These are phyloP conservation scores for Drosophila dives DNA, from an alignment of 2,888 invertebrate species.

Conservation along the genomic window DNA sequence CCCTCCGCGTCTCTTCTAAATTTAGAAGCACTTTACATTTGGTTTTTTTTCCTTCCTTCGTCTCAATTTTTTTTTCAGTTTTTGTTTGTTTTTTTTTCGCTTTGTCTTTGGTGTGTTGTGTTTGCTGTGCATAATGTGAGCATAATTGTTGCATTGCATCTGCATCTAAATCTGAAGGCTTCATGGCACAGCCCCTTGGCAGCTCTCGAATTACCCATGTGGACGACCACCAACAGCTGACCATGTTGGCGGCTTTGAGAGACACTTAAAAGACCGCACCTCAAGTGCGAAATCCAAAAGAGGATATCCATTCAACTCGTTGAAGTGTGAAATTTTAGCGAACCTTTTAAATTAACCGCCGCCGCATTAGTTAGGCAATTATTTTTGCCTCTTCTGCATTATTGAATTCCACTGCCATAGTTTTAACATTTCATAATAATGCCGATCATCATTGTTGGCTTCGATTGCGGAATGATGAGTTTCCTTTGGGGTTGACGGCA, in stretches of 20 bases:
- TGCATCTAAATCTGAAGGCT: conserved; percentile 48
- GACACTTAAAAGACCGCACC: conserved; percentile 27
- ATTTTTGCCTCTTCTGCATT: conserved; percentile 1
- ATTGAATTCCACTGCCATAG: not conserved
- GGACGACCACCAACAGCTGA: conserved; percentile 44
- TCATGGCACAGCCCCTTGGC: conserved; percentile 37
- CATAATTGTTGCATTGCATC: conserved; percentile 70
- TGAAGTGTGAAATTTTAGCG: conserved; percentile 37
- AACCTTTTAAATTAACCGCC: conserved; percentile 12
- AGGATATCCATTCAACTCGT: conserved; percentile 9
- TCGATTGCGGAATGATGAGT: conserved; percentile 38
- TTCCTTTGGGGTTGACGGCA: conserved; percentile 23
- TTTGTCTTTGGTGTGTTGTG: conserved; percentile 21
- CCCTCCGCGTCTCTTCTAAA: conserved; percentile 65
- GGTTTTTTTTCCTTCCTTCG: conserved; percentile 33
- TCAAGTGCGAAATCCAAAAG: conserved; percentile 26
- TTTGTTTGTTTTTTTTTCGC: conserved; percentile 9
- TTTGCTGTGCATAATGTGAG: conserved; percentile 56
- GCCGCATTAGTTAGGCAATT: conserved; percentile 1
- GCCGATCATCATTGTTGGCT: conserved; percentile 18
- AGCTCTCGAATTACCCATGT: conserved; percentile 62
- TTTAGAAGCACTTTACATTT: conserved; percentile 71
- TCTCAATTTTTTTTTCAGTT: conserved; percentile 8
- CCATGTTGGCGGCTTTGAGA: conserved; percentile 26
- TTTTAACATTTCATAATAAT: conserved; percentile 25